Conservation (phyloP, 1,140 invertebrate species). For the Acarapis woodi region DNA sequence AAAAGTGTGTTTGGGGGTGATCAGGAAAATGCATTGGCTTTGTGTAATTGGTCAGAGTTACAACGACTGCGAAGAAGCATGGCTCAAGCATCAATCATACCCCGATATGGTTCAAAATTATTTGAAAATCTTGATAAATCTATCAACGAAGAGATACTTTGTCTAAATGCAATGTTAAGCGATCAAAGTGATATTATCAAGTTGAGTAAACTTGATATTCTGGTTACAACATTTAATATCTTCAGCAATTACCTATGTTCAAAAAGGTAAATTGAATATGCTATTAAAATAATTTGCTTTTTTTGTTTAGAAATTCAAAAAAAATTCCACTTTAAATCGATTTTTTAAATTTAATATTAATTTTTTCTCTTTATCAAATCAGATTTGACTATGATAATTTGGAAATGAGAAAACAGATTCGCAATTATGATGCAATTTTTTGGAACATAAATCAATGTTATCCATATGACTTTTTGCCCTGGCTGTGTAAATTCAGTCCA, state of each 20-base stretch:
- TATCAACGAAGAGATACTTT: slow-evolving; percentile 12
- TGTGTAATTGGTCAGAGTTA: slow-evolving; percentile 52
- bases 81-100: slow-evolving; percentile 39
- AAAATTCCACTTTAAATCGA: background rate
- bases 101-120: slow-evolving; percentile 29
- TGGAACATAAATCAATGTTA: slow-evolving; percentile 64
- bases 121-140: slow-evolving; percentile 21
- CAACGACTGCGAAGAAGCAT: slow-evolving; percentile 45
- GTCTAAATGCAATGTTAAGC: too few relatives aligned
- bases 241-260: slow-evolving; percentile 50
- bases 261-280: slow-evolving; percentile 1
- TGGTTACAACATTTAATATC: slow-evolving; percentile 43
- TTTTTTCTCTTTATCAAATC: background rate
- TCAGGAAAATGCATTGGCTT: slow-evolving; percentile 40
- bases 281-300: background rate
- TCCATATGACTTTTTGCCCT: slow-evolving; percentile 57
- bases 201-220: slow-evolving; percentile 17
- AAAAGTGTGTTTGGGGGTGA: slow-evolving; percentile 30
- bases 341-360: background rate
- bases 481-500: slow-evolving; percentile 22
- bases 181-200: background rate
- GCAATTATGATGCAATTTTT: slow-evolving; percentile 53
- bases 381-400: slow-evolving; percentile 1
- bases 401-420: slow-evolving; percentile 16
- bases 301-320: background rate